Percentiles rank a stretch among this genome's conserved stretches.
phyloP scores from a whole-genome alignment of 1,140 invertebrate species.

The Caerostris darwini region DNA sequence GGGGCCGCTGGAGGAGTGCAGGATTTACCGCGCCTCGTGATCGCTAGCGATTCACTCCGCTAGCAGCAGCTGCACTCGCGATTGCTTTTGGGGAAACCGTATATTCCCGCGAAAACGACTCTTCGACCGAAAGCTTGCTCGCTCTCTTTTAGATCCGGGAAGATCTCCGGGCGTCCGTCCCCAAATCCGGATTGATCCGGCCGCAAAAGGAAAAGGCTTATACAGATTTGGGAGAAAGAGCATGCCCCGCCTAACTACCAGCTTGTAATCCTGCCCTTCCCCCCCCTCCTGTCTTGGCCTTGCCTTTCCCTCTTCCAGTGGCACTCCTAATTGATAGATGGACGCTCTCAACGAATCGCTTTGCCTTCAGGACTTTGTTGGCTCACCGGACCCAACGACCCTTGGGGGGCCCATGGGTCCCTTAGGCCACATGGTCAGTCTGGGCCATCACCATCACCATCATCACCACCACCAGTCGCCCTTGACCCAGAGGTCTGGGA shows the following conservation, averaged over 20 bases:
- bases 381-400: conserved; percentile 65
- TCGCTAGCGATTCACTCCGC: conserved; percentile 60
- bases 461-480: conserved; percentile 69
- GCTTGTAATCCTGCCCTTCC: conserved; percentile 58
- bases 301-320: not conserved
- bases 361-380: conserved; percentile 80
- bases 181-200: conserved; percentile 75
- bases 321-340: conserved; percentile 79
- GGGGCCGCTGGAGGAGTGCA: conserved; percentile 47
- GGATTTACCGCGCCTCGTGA: conserved; percentile 75
- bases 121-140: conserved; percentile 22
- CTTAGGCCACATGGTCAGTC: conserved; percentile 74
- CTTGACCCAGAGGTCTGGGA: conserved; percentile 59
- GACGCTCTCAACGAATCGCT: conserved; percentile 80
- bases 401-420: conserved; percentile 76
- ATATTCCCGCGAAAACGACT: conserved; percentile 73
- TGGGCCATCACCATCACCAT: conserved; percentile 75
- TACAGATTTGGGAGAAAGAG: conserved; percentile 66
- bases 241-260: conserved; percentile 73
- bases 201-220: conserved; percentile 73
- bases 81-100: conserved; percentile 38
- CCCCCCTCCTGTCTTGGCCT: not conserved
- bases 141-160: conserved; percentile 58
- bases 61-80: conserved; percentile 52
- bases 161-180: conserved; percentile 57